Evolutionary conservation across 2,113 vertebrate species (phyloP), one percentile per base, ranked within the genome.

Genomic region (Cottus gobio): DNA sequence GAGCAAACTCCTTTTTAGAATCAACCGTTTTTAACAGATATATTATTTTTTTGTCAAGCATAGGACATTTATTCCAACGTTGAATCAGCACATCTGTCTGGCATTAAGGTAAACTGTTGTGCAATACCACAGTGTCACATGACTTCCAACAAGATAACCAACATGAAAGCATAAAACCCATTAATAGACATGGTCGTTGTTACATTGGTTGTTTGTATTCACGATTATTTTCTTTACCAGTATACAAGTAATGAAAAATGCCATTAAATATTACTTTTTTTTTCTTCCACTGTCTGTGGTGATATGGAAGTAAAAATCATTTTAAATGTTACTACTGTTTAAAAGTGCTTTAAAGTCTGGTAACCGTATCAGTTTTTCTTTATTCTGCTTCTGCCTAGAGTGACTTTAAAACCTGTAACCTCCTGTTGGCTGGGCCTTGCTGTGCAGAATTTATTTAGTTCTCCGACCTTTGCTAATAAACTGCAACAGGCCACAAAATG

Each of bases 281-380:
- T 26, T 57, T 46, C 36, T 58, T 34, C 28, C 30, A 56, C 74
- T 64, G 63, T 77, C 70, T 16, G 36, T 72, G 61, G 24, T 67
- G 9, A 54, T 44, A 54, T 71, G 13, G 11, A 82, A 64, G 64
- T 77, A 30, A 66, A 37, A 28, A 12, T 75, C 2, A 7, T 12
- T 66, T 34, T 72, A 70, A 75, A 58, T 83, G 87, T 83, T 39
- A 44, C 31, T 30, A n/a, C 74, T 76, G 77, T 89, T 69, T 87
- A 8, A 69, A 72, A 84, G 80, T 84, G 83, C 80, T 87, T 87
- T 81, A 79, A 74, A 71, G 64, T 85, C 63, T 61, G 39, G 68
- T 79, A 61, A 80, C 31, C 18, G 4, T 28, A 31, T 78, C 31
- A 26, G 26, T 77, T 67, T 69, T 16, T 16, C 15, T 78, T 84